Conservation (phyloP, 2,888 invertebrate species). For the Drosophila prolongata region DNA sequence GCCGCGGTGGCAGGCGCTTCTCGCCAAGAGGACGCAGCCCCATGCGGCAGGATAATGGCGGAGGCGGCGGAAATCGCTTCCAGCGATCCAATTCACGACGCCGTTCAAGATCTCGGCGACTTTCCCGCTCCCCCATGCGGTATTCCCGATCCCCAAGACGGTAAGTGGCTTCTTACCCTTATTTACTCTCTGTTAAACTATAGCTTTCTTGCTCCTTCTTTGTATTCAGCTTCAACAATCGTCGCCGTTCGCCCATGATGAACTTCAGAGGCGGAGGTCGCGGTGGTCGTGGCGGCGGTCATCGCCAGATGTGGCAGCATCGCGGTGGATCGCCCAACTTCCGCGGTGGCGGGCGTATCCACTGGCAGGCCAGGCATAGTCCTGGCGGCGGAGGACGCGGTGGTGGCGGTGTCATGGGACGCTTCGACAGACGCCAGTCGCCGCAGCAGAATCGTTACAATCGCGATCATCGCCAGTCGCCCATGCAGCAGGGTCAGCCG, state of each 20-base stretch:
- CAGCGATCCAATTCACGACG: slow-evolving; percentile 82
- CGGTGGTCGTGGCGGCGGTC: slow-evolving; percentile 67
- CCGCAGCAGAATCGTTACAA: slow-evolving; percentile 70
- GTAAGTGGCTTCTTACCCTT: slow-evolving; percentile 57
- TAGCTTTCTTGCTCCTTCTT: background rate
- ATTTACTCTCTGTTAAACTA: background rate
- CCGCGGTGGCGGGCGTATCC: slow-evolving; percentile 73
- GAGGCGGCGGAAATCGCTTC: slow-evolving; percentile 65
- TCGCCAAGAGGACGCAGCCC: slow-evolving; percentile 77
- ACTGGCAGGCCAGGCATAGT: slow-evolving; percentile 81
- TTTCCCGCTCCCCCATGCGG: slow-evolving; percentile 82
- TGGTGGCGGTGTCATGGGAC: slow-evolving; percentile 64
- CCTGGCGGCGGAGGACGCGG: slow-evolving; percentile 72
- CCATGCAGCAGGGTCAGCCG: slow-evolving; percentile 59
- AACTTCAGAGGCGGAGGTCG: slow-evolving; percentile 68
- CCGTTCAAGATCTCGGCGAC: slow-evolving; percentile 81
- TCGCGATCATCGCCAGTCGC: slow-evolving; percentile 71
- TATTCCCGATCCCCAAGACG: slow-evolving; percentile 83
- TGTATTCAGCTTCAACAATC: slow-evolving; percentile 77
- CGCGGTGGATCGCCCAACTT: slow-evolving; percentile 74
- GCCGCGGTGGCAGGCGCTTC: slow-evolving; percentile 67
- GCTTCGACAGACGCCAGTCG: slow-evolving; percentile 72
- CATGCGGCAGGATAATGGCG: slow-evolving; percentile 70
- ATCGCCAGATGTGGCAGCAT: slow-evolving; percentile 69
- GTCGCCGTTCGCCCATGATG: slow-evolving; percentile 79